Conservation (phyloP, 2,888 invertebrate genomes). For the Mythimna vitellina region DNA sequence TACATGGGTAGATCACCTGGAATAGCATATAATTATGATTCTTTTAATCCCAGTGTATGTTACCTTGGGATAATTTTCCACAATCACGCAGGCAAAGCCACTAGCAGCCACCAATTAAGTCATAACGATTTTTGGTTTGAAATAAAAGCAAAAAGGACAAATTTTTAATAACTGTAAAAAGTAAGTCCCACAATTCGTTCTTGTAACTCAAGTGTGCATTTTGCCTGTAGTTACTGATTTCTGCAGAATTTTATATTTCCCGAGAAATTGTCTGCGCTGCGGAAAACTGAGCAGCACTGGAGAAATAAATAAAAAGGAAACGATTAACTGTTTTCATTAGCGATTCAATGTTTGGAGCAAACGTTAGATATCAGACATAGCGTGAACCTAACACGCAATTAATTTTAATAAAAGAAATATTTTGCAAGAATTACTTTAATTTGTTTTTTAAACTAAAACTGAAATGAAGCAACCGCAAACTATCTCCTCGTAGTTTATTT, state of each 20-base stretch:
- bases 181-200: background rate
- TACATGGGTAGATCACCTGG: too few relatives aligned
- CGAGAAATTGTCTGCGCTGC: background rate
- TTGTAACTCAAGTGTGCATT: slow-evolving; percentile 25
- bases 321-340: background rate
- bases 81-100: too few relatives aligned
- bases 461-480: slow-evolving; percentile 13
- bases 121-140: background rate
- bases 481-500: slow-evolving; percentile 2
- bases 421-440: background rate
- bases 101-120: too few relatives aligned
- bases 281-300: background rate
- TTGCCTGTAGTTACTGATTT: slow-evolving; percentile 10
- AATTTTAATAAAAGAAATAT: slow-evolving; percentile 1
- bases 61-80: too few relatives aligned
- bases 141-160: background rate
- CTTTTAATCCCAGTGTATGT: too few relatives aligned
- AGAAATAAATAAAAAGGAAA: background rate
- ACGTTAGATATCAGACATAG: slow-evolving; percentile 2
- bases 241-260: slow-evolving; percentile 5
- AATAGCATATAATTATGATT: too few relatives aligned
- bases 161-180: background rate
- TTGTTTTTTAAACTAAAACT: slow-evolving; percentile 27
- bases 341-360: background rate
- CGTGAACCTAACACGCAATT: slow-evolving; percentile 6